phyloP scores from a whole-genome alignment of 2,797 vertebrate genomes.

The Pangasius macronema region DNA sequence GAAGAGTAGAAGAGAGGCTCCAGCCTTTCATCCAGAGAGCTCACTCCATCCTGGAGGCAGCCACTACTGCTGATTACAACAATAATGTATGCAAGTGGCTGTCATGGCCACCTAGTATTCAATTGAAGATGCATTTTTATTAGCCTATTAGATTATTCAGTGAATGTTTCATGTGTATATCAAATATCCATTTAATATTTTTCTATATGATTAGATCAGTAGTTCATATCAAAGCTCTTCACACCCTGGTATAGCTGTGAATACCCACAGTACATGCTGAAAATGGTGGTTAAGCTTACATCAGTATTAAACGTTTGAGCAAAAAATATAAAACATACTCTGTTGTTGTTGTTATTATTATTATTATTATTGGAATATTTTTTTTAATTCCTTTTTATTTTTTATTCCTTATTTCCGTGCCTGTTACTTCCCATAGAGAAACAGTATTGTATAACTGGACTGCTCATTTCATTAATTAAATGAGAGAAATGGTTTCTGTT shows the following conservation, averaged over 20 bases:
- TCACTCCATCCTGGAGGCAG: slow-evolving; percentile 83
- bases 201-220: background rate
- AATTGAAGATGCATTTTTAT: background rate
- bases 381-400: background rate
- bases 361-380: background rate
- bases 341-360: background rate
- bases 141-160: background rate
- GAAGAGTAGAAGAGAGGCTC: slow-evolving; percentile 83
- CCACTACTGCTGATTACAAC: slow-evolving; percentile 83
- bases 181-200: background rate
- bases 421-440: background rate
- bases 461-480: background rate
- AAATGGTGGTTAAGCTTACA: background rate
- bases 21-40: slow-evolving; percentile 90
- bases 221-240: background rate
- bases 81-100: slow-evolving; percentile 76
- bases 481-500: background rate
- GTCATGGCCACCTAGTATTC: background rate
- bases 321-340: background rate
- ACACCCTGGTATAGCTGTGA: background rate
- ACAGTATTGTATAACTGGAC: background rate
- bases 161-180: background rate
- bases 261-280: background rate
- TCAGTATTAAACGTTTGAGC: background rate
- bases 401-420: too few species aligned